Evolutionary conservation across 2,113 vertebrate species (phyloP), one percentile per base, ranked within the genome.

Genomic region (rat (Rattus norvegicus)): DNA sequence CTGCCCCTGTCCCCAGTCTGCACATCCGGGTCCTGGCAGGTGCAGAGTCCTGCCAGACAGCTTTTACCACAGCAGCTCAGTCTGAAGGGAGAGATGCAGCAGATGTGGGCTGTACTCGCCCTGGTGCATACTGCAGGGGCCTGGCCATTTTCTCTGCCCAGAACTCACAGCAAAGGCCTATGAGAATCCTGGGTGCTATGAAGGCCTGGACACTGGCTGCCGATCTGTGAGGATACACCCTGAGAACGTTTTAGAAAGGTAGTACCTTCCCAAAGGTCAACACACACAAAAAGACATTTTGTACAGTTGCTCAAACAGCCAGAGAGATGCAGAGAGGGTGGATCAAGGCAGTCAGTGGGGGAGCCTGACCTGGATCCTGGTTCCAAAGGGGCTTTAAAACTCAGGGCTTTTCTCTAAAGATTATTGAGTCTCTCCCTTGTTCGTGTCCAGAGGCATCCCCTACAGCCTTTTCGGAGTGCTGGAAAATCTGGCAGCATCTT

Each of bases 41-140:
- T 49, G 54, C 11, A n/a, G 49, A 8, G 28, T 61, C 43, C 33
- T 63, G 67, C 43, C 52, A 3, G 54, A 43, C 33, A 28, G 33
- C 11, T 4, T 89, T 43, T 63, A 63, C 33, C 4, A 17, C 6
- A 28, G 17, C 49, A 33, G 26, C 61, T 28, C 30, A 1, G 54
- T 20, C 73, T 77, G n/a, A 5, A 1, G 0, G 7, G 17, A 49
- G 2, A 33, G 88, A 61, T 28, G 59, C 56, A 14, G 52, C 72
- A 2, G 36, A 14, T 36, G 17, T n/a, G 13, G 2, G 10, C 2
- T 4, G 7, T 1, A 61, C 17, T 17, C 0, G 0, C 76, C 22
- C 7, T 0, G 5, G 43, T 39, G 11, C 10, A 2, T 6, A 4
- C 47, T 11, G 54, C 19, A 12, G 47, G 22, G n/a, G 6, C 20